Conservation (phyloP, 53 echinoderm and acorn worm species). For the Mesocentrotus franciscanus region DNA sequence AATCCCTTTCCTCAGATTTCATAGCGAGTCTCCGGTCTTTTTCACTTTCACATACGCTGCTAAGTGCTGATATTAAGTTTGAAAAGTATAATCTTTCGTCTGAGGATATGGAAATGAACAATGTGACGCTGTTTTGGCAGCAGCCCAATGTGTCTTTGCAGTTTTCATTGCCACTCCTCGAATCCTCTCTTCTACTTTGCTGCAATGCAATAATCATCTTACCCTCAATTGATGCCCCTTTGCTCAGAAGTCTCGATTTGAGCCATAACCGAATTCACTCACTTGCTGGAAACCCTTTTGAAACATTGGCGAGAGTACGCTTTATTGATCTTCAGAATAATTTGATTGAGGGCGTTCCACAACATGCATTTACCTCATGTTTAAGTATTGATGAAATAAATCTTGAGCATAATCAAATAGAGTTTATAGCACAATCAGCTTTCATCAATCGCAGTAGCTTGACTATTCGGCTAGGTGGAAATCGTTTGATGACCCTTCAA, state of each 20-base stretch:
- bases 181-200: neutral
- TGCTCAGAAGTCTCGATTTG: neutral
- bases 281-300: constrained; percentile 10
- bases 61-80: neutral
- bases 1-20: neutral
- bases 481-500: neutral
- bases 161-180: neutral
- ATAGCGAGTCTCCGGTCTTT: neutral
- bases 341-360: neutral
- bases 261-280: neutral
- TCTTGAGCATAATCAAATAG: neutral
- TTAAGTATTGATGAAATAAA: neutral
- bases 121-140: neutral
- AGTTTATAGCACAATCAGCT: constrained; percentile 5
- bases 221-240: neutral
- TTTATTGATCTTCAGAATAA: neutral
- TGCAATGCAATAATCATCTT: neutral
- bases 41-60: neutral
- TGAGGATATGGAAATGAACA: neutral
- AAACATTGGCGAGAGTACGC: neutral
- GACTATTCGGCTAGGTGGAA: neutral
- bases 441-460: neutral
- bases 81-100: too few relatives aligned
- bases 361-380: neutral
- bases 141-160: neutral